Base-by-base conservation (phyloP, 1,140 invertebrate genomes). In the Dufourea novaeangliae region DNA sequence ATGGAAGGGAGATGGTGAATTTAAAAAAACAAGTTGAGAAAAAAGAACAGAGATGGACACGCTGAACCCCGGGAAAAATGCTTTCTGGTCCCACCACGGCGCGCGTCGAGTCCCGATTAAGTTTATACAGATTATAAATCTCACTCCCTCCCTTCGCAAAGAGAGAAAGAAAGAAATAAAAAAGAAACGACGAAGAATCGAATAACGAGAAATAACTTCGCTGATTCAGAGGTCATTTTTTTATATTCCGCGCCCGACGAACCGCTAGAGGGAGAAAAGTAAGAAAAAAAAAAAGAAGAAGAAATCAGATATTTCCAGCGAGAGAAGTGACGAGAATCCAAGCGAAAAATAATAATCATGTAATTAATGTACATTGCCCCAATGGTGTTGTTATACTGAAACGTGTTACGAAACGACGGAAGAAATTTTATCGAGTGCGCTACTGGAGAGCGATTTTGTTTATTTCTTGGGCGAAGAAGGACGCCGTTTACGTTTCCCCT, bases 61-160 rank as follows among this genome's bases (percentile, higher is more conserved):
- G 44, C 22, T n/a, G n/a, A n/a, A 32, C 32, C 52, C 57, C 50
- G 37, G 46, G 1, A 17, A 59, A 20, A 50, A 46, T 69, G 61
- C 39, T 59, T 73, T 78, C 76, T n/a, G 69, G 57, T 86, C 83
- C 78, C n/a, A n/a, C n/a, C n/a, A n/a, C n/a, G n/a, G 72, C 79
- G 82, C 81, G 81, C 81, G 82, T 79, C 78, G 62, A 84, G 82
- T 88, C 88, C 87, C 88, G 87, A 91, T 91, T 91, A 91, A 91
- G 90, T 90, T 91, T 90, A 69, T n/a, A 90, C 90, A 91, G 85
- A 90, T 91, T 91, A 90, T 88, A 80, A 80, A 80, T 77, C 64
- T 74, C 87, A 87, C 78, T 80, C 84, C 80, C 71, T 79, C 82
- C 83, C 78, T 63, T 73, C 61, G 66, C 41, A 70, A 67, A 75